Base-by-base conservation (phyloP, 2,888 invertebrate species). In the Leptogaster cylindrica region DNA sequence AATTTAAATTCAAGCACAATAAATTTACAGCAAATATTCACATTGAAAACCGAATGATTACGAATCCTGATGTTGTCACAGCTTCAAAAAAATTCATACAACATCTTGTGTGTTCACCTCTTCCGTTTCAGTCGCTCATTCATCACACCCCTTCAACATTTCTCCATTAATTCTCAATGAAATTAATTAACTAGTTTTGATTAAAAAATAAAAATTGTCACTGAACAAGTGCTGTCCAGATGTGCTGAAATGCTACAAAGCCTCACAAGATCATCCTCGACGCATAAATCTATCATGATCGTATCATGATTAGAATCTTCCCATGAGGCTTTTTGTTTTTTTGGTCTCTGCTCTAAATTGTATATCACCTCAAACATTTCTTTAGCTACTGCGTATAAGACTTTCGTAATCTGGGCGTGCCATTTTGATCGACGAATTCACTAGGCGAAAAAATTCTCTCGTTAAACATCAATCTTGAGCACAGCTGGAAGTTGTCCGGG, bases 341-440 rank as follows among this genome's bases (percentile, higher is more conserved):
- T 55, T 12, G 3, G n/a, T 8, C 44, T 1, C 6, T 8, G 27
- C 23, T 14, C 27, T 31, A 10, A 10, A 31, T 31, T 31, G 10
- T 8, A 31, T 31, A 10, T 10, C 7, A 31, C 31, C 6, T 41
- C 16, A 18, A 41, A 41, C 39, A 16, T 2, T 5, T 18, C 16
- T 41, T 4, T 14, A 36, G 23, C 55, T 55, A 20, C 28, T 61
- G 61, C 16, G 61, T 6, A 27, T 16, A 44, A 48, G 48, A 25
- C n/a, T 44, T 44, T 61, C 44, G 28, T 61, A 44, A 61, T 61
- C 44, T 61, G 61, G 61, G 61, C 61, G 61, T 61, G 44, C 44
- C 61, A 61, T 44, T 61, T 61, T 61, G 28, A 44, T 61, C 44
- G 61, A 61, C 44, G 16, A 44, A 25, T 44, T 55, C 36, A 55